Percentiles rank a stretch among this genome's conserved stretches.
Conservation (phyloP, 1,140 invertebrate genomes). For the Pseudomyrmex cubaensis region DNA sequence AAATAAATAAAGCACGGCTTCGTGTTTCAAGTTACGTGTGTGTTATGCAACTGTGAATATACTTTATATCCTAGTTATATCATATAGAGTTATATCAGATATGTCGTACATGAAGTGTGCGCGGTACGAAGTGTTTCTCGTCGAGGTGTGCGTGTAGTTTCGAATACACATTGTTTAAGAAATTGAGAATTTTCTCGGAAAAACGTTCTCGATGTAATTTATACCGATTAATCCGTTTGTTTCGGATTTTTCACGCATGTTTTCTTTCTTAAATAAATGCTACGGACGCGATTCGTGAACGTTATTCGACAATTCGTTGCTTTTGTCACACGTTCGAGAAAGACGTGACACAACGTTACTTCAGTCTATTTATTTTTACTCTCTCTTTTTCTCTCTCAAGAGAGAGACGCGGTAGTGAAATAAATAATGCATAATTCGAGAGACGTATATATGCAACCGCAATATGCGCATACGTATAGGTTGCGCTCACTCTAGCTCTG, state of each 20-base stretch:
- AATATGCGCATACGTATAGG: not conserved
- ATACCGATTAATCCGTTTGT: not conserved
- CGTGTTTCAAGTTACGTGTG: slow-evolving; percentile 9
- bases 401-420: slow-evolving; percentile 29
- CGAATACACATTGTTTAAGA: not conserved
- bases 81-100: not conserved
- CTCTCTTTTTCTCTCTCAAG: no score
- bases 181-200: not conserved
- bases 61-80: not conserved
- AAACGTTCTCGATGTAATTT: not conserved
- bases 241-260: not conserved
- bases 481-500: slow-evolving; percentile 48
- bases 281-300: no score
- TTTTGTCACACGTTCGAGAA: not conserved
- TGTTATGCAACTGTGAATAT: not conserved
- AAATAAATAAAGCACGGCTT: slow-evolving; percentile 61
- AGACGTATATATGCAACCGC: slow-evolving; percentile 41
- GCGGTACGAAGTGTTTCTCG: no score
- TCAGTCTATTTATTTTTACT: slow-evolving; percentile 6
- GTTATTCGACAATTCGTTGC: not conserved
- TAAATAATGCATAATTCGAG: slow-evolving; percentile 55
- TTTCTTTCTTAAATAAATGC: not conserved
- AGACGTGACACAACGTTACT: no score
- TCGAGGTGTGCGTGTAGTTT: no score
- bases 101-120: not conserved